Evolutionary conservation across 2,797 vertebrate genomes (phyloP).

Genomic region (Silurus aristotelis): DNA sequence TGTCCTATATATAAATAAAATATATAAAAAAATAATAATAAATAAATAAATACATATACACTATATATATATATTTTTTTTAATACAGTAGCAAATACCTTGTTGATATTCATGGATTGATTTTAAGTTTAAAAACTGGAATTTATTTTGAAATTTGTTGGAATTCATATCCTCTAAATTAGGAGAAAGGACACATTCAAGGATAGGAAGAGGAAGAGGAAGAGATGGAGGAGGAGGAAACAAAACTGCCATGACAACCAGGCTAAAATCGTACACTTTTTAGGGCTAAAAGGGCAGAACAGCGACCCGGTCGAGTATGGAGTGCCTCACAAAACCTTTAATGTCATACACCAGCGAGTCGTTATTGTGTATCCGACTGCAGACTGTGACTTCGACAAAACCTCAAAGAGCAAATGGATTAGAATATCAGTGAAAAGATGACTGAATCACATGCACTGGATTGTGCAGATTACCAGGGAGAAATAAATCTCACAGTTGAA

Average conservation of each 20-base stretch:
- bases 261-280: slow-evolving; percentile 67
- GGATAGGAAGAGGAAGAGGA: neutral
- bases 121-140: slow-evolving; percentile 68
- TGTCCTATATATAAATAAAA: too few species aligned
- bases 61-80: slow-evolving; percentile 25
- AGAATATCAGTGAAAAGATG: slow-evolving; percentile 80
- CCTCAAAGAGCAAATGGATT: slow-evolving; percentile 80
- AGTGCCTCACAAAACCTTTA: slow-evolving; percentile 75
- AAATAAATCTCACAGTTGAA: slow-evolving; percentile 68
- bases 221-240: slow-evolving; percentile 29
- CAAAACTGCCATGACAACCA: slow-evolving; percentile 74
- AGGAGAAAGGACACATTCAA: slow-evolving; percentile 42
- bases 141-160: slow-evolving; percentile 54
- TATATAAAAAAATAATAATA: too few species aligned
- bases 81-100: slow-evolving; percentile 50
- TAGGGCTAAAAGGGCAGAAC: slow-evolving; percentile 52
- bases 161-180: slow-evolving; percentile 61
- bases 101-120: too few species aligned
- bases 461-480: slow-evolving; percentile 72
- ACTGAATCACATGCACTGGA: slow-evolving; percentile 79
- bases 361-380: slow-evolving; percentile 68
- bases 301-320: slow-evolving; percentile 58
- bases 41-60: too few species aligned
- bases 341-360: slow-evolving; percentile 78
- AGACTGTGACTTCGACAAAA: slow-evolving; percentile 71